Percentiles rank a stretch among this genome's conserved stretches.
Evolutionary conservation across 2,797 vertebrate species (phyloP).

Genomic region (Sebastes minor): DNA sequence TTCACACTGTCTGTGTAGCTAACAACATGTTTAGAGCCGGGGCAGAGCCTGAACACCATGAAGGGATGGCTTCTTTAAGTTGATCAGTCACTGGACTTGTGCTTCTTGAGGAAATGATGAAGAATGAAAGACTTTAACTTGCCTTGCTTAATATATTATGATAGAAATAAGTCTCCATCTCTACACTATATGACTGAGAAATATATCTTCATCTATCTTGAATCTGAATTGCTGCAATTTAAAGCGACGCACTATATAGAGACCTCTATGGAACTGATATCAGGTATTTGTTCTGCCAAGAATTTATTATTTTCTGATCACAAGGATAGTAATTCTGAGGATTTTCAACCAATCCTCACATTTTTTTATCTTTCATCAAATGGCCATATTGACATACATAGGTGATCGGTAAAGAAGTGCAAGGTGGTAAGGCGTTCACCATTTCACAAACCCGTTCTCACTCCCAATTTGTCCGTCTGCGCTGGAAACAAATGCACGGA

Average conservation of each 20-base stretch:
- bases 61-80: background rate
- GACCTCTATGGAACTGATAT: background rate
- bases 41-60: background rate
- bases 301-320: background rate
- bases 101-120: background rate
- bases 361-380: background rate
- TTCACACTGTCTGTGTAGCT: slow-evolving; percentile 6
- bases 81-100: background rate
- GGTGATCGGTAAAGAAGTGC: background rate
- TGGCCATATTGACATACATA: too few relatives aligned
- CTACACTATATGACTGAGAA: background rate
- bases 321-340: background rate
- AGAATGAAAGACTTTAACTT: background rate
- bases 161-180: background rate
- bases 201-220: background rate
- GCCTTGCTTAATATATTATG: background rate
- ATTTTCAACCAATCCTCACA: background rate
- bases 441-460: background rate
- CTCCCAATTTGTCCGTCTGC: too few relatives aligned
- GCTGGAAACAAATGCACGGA: too few relatives aligned
- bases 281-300: background rate
- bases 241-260: background rate
- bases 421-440: background rate
- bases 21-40: background rate
- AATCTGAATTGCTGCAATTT: background rate